Evolutionary conservation across 2,113 vertebrate genomes (phyloP).

Genomic region (Phalacrocorax brasilianus): DNA sequence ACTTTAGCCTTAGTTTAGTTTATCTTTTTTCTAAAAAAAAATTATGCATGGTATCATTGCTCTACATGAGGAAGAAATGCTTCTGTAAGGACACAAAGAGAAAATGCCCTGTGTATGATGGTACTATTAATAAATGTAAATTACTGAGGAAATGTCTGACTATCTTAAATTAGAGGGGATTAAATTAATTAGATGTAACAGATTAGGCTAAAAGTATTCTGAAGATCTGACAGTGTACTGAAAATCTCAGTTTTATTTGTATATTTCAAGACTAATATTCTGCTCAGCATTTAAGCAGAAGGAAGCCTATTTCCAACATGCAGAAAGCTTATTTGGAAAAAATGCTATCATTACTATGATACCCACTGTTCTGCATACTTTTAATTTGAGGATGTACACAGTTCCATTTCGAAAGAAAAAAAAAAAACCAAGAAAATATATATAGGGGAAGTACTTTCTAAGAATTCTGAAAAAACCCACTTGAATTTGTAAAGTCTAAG

Average conservation of each 20-base stretch:
- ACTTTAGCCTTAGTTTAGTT: neutral
- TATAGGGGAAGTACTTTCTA: neutral
- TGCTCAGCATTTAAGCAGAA: neutral
- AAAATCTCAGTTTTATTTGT: neutral
- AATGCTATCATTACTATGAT: neutral
- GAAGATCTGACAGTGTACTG: neutral
- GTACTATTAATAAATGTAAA: neutral
- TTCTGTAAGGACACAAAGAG: neutral
- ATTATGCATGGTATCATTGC: neutral
- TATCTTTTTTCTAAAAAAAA: neutral
- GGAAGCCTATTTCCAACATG: neutral
- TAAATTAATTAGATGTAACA: neutral
- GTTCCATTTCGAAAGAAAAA: neutral
- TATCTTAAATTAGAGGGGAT: neutral
- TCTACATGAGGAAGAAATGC: neutral
- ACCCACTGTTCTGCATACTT: neutral
- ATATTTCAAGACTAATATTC: neutral
- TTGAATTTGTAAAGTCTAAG: neutral
- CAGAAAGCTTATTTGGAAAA: neutral
- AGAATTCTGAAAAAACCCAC: neutral
- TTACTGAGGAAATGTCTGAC: neutral
- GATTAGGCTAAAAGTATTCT: neutral
- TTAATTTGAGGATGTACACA: neutral
- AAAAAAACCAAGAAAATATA: neutral
- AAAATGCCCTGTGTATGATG: neutral